Base-by-base conservation (phyloP, 1,140 invertebrate genomes). In the Drosophila rhopaloa region DNA sequence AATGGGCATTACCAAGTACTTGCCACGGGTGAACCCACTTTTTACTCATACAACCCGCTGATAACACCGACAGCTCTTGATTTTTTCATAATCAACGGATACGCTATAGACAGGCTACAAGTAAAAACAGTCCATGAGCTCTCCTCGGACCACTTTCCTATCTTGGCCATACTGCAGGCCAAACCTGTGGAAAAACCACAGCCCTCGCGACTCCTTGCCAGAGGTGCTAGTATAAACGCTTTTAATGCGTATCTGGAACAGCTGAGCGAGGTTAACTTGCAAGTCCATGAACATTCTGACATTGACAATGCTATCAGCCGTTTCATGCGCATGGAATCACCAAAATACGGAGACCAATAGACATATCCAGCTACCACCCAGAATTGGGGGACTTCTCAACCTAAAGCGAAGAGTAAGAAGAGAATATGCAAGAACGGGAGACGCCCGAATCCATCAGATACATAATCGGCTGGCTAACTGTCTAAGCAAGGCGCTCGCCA, bases 141-240 rank as follows among this genome's bases (percentile, higher is more conserved):
- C 24, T 32, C 54, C 19, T 43, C 40, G 19, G 24, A 56, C 37
- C 50, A 38, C 14, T 19, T 10, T 11, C 50, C 32, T 7, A 53
- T 53, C 14, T 35, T 53, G 5, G 14, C 32, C 14, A 38, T 10
- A 24, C 10, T 53, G 35, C 50, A 53, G 13, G 32, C 35, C 32
- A 53, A 35, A 32, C 50, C 35, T 37, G 47, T 44, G 14, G n/a
- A 44, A 44, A 44, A 44, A 44, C 41, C 41, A 44, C 41, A 27
- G 13, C 24, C 24, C 16, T 0, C 7, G 4, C 53, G 19, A 40
- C 53, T 55, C 11, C 37, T 40, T 41, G 16, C 19, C 16, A 40
- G 37, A 24, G 37, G 37, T n/a, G 53, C 53, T 55, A 24, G 41
- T 27, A 40, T 55, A 55, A 55, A 41, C 37, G 19, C 37, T n/a